Percentiles rank a stretch among this genome's conserved stretches.
phyloP scores from a whole-genome alignment of 1,140 invertebrate species.

The Rhyacophila brunnea region DNA sequence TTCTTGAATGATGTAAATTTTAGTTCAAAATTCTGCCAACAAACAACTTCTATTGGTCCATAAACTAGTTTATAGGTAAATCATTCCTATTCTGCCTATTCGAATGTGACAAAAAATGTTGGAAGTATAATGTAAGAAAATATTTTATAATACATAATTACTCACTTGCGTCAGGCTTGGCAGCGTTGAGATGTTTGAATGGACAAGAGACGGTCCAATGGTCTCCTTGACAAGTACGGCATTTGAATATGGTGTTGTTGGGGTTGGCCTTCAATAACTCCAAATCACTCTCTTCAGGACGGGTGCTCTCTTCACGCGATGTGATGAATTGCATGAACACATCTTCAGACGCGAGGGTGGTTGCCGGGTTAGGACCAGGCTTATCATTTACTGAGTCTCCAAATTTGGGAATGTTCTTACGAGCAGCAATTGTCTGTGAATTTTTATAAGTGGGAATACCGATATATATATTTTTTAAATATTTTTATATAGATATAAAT shows the following conservation, averaged over 20 bases:
- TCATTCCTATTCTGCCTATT: too few species aligned
- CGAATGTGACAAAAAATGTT: too few species aligned
- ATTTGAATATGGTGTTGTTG: constrained; percentile 82
- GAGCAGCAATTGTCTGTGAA: constrained; percentile 75
- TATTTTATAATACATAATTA: too few species aligned
- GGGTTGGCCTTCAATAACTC: constrained; percentile 57
- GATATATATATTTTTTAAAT: too few species aligned
- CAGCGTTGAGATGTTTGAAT: constrained; percentile 82
- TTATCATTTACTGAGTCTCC: constrained; percentile 87
- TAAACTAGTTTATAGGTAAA: too few species aligned
- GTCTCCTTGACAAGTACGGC: constrained; percentile 91
- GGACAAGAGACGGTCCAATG: constrained; percentile 98
- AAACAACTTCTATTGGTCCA: too few species aligned
- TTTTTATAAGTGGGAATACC: too few species aligned
- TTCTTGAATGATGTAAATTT: too few species aligned
- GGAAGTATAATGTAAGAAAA: too few species aligned
- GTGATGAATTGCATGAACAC: constrained; percentile 92
- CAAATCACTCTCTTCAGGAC: constrained; percentile 80
- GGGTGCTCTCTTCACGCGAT: constrained; percentile 81
- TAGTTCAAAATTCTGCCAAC: too few species aligned
- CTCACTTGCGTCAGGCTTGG: constrained; percentile 47
- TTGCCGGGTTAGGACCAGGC: constrained; percentile 93
- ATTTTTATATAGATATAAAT: too few species aligned
- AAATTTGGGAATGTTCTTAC: constrained; percentile 95
- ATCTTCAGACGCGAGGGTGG: constrained; percentile 94